A percentile compares a stretch with the other conserved stretches of the same genome.
These are phyloP conservation scores for Gallinago solitaria DNA, from an alignment of 2,797 vertebrate species.

Conservation along the genomic window DNA sequence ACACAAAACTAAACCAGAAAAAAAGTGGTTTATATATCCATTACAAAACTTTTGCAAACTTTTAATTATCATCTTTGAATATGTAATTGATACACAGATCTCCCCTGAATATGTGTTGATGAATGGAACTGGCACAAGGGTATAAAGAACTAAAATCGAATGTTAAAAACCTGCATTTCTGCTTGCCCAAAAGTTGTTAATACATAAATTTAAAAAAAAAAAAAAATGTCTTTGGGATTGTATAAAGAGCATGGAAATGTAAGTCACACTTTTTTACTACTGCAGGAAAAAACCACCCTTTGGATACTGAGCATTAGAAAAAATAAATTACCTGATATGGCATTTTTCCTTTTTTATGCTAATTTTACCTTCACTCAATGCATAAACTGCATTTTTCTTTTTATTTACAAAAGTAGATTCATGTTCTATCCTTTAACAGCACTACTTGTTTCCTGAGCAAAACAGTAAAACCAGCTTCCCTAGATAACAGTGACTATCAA, in stretches of 20 bases:
- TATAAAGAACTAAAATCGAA: background rate
- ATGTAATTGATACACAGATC: background rate
- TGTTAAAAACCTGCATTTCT: background rate
- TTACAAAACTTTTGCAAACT: background rate
- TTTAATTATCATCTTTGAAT: background rate
- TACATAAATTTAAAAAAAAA: background rate
- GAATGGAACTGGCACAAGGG: background rate
- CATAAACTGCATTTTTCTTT: background rate
- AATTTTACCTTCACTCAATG: background rate
- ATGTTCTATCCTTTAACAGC: background rate
- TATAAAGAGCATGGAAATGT: background rate
- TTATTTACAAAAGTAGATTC: background rate
- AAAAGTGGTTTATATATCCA: background rate
- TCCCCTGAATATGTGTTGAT: rapidly evolving
- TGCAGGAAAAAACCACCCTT: background rate
- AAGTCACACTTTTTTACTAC: background rate
- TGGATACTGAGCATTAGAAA: background rate
- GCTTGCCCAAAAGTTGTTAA: background rate
- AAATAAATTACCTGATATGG: background rate
- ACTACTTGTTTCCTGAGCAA: background rate
- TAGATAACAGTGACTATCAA: background rate
- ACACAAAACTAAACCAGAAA: background rate
- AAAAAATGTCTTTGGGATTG: background rate
- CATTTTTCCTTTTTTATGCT: background rate
- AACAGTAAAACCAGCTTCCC: background rate